Conservation (phyloP, 2,113 vertebrate species). For the Eublepharis macularius region DNA sequence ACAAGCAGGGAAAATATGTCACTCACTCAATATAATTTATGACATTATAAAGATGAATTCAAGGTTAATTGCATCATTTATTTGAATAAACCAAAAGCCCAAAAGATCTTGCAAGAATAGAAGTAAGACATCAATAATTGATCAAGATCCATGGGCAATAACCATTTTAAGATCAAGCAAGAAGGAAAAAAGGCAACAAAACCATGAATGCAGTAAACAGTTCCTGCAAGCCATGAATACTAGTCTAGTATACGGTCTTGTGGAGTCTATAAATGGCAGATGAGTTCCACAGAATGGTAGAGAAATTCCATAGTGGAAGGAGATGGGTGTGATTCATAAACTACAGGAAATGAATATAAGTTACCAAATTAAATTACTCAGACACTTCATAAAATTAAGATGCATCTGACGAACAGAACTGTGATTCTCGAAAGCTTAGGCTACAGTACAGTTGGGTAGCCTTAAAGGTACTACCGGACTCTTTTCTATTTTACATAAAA, state of each 20-base stretch:
- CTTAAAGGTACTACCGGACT: too few species aligned
- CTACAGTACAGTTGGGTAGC: too few species aligned
- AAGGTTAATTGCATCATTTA: constrained; percentile 2
- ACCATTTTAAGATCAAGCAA: not conserved
- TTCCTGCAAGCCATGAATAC: not conserved
- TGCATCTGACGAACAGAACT: too few species aligned
- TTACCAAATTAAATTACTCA: not conserved
- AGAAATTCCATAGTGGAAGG: too few species aligned
- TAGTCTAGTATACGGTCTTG: not conserved
- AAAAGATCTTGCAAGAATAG: not conserved
- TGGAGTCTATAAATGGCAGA: not conserved
- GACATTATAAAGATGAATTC: not conserved
- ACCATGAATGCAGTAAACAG: not conserved
- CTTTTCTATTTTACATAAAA: too few species aligned
- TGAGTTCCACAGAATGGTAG: not conserved
- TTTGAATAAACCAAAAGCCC: not conserved
- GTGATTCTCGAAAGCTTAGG: too few species aligned
- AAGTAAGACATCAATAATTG: constrained; percentile 6
- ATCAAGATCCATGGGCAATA: not conserved
- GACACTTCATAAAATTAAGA: too few species aligned
- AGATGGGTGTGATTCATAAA: not conserved
- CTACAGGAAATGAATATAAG: not conserved
- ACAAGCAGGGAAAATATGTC: constrained; percentile 13
- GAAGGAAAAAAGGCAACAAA: constrained; percentile 2
- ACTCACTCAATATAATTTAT: not conserved